A percentile compares a stretch with the other conserved stretches of the same genome.
These are phyloP conservation scores for Dysidea cf. avara DNA, from an alignment of 37 sponge, comb jelly and placozoan species.

Conservation along the genomic window DNA sequence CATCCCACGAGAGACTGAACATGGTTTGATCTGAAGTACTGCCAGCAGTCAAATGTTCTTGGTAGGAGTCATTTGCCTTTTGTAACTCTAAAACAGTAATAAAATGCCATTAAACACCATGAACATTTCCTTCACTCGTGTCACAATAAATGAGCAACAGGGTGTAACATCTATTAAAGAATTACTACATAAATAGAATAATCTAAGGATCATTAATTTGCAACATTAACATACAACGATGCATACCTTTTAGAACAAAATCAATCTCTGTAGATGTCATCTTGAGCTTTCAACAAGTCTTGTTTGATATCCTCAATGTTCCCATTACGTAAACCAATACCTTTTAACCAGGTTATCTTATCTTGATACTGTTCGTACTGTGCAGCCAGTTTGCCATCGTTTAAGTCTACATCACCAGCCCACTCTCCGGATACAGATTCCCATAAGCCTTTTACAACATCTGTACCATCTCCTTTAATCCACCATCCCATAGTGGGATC, in stretches of 20 bases:
- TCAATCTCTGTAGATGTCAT: not conserved
- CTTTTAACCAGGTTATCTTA: not conserved
- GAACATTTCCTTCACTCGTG: too few relatives aligned
- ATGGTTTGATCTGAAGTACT: slow-evolving; percentile 6
- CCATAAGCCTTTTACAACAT: too few relatives aligned
- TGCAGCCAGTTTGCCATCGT: slow-evolving; percentile 3
- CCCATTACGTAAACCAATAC: slow-evolving; percentile 3
- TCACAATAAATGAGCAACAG: too few relatives aligned
- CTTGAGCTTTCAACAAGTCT: not conserved
- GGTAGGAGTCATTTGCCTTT: not conserved
- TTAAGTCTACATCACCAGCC: slow-evolving; percentile 36
- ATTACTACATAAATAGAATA: too few relatives aligned
- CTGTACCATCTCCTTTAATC: slow-evolving; percentile 49
- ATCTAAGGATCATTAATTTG: too few relatives aligned
- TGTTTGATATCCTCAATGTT: not conserved
- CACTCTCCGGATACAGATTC: too few relatives aligned
- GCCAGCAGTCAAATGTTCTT: slow-evolving; percentile 3
- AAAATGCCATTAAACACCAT: not conserved
- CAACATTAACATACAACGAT: not conserved
- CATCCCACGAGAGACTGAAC: slow-evolving; percentile 27
- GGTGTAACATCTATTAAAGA: too few relatives aligned
- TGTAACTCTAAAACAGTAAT: slow-evolving; percentile 4
- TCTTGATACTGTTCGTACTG: not conserved
- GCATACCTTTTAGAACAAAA: slow-evolving; percentile 10
- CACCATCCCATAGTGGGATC: slow-evolving; percentile 13